Percentiles rank a stretch among this genome's conserved stretches.
Evolutionary conservation across 2,888 invertebrate genomes (phyloP).

Genomic region (Ctena decussata): DNA sequence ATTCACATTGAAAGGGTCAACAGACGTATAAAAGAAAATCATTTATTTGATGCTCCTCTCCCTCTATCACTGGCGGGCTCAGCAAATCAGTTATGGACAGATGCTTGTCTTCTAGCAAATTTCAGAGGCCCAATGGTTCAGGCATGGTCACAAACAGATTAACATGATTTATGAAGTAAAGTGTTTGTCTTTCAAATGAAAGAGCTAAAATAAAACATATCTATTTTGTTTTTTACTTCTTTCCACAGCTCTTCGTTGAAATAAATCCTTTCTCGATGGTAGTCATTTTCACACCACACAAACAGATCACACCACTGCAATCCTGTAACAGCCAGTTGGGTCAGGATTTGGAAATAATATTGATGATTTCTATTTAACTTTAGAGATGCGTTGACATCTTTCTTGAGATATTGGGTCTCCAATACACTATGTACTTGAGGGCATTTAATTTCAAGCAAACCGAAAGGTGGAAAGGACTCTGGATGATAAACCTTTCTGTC

Average conservation of each 20-base stretch:
- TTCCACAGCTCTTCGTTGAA: not conserved
- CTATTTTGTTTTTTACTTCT: conserved; percentile 5
- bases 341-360: conserved; percentile 27
- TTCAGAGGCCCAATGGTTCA: too few relatives aligned
- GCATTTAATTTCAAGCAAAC: conserved; percentile 31
- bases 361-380: conserved; percentile 21
- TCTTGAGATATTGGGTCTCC: not conserved
- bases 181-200: too few relatives aligned
- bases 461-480: not conserved
- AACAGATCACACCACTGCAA: conserved; percentile 28
- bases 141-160: too few relatives aligned
- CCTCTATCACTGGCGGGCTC: too few relatives aligned
- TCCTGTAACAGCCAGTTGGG: conserved; percentile 11
- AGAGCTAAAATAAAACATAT: too few relatives aligned
- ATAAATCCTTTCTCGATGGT: not conserved
- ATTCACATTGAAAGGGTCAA: too few relatives aligned
- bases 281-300: not conserved
- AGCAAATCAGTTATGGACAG: too few relatives aligned
- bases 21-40: too few relatives aligned
- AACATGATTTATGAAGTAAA: too few relatives aligned
- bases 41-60: too few relatives aligned
- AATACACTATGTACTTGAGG: not conserved
- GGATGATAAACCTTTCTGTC: conserved; percentile 24
- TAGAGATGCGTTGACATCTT: not conserved
- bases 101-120: too few relatives aligned